Evolutionary conservation across 2,797 vertebrate genomes (phyloP), one percentile per base, ranked within the genome.

Genomic region (Podarcis siculus): DNA sequence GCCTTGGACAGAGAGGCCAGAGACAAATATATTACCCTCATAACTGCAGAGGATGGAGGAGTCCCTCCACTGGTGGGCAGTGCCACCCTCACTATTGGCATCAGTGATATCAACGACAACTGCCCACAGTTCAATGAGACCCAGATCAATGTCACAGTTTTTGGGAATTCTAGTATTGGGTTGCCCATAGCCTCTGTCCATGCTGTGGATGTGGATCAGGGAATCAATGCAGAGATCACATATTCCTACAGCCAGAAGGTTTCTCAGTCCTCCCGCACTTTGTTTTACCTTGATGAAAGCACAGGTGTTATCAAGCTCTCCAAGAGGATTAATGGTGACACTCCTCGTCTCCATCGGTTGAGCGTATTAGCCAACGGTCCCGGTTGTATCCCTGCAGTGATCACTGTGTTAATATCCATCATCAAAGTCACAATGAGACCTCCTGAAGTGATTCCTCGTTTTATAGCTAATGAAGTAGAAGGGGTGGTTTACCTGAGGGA

Each of bases 81-180:
- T 1, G 98, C 98, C 69, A 98, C 98, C 27, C 98, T 99, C 66
- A 98, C 98, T 94, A 97, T 99, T 83, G 94, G 97, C 86, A 98
- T 99, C 94, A 98, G 97, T 0, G 99, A 99, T 88, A 96, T 99
- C 88, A 99, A 99, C 49, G 99, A 99, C 96, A 99, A 99, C 93
- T 99, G 99, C 80, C 99, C 99, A 8, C 96, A 97, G 84, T 99
- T 99, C 94, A 94, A 88, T 0, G 97, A 98, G 89, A 97, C 98
- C 0, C 98, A 98, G 86, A 94, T 99, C 89, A 99, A 98, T 1
- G 55, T 98, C 89, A 99, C 98, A 6, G 92, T 99, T 71, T 97
- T 97, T 91, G 98, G 98, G 77, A 99, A 99, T 93, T 96, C 97
- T 86, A 98, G 97, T 55, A 97, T 97, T 91, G 99, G 98, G 83